These are phyloP conservation scores for Chironomus tepperi DNA, from an alignment of 1,140 invertebrate species.

Conservation along the genomic window DNA sequence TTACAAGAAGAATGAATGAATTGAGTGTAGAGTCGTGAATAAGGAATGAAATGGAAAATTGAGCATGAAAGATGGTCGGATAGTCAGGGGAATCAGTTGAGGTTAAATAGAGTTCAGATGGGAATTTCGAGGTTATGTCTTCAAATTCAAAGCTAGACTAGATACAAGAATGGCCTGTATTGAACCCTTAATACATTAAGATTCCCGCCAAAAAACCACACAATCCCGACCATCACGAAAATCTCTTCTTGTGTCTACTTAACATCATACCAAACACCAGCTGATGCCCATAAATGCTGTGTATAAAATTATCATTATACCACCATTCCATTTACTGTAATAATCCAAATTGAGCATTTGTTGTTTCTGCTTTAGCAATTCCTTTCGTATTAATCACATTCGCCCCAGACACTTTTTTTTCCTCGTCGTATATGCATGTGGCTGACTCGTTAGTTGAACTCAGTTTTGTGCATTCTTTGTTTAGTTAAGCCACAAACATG, in stretches of 20 bases:
- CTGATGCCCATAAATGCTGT: not conserved
- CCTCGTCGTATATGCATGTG: not conserved
- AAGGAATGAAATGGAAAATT: too few species aligned
- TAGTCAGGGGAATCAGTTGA: too few species aligned
- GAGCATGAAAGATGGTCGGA: too few species aligned
- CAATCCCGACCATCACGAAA: too few species aligned
- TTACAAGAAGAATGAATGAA: not conserved
- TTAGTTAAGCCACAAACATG: not conserved
- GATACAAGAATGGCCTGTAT: too few species aligned
- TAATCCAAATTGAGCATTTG: not conserved
- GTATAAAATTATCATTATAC: slow-evolving; percentile 20
- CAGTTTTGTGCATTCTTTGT: not conserved
- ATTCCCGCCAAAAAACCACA: not conserved
- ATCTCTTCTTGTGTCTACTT: too few species aligned
- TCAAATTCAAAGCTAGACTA: too few species aligned
- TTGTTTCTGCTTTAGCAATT: not conserved
- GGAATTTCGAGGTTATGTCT: too few species aligned
- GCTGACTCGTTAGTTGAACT: not conserved
- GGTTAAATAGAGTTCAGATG: too few species aligned
- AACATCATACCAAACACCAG: not conserved
- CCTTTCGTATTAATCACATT: slow-evolving; percentile 17
- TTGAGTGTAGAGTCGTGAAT: too few species aligned
- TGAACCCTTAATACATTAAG: too few species aligned
- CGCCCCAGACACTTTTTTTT: slow-evolving; percentile 17
- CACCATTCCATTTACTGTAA: not conserved